A percentile compares a stretch with the other conserved stretches of the same genome.
These are phyloP conservation scores for Cavia aperea DNA, from an alignment of 2,113 vertebrate species.

Conservation along the genomic window DNA sequence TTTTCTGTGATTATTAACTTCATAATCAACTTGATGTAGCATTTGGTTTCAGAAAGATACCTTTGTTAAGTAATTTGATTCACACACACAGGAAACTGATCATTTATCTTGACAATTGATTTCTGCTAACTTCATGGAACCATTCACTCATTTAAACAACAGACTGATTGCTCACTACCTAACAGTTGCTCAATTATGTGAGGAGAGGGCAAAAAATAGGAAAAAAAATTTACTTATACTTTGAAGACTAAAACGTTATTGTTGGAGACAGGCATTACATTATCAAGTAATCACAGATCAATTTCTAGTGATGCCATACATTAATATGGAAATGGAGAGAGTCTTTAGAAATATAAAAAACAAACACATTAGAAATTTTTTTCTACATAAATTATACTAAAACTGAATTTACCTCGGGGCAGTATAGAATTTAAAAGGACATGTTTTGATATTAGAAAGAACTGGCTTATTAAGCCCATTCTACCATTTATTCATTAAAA, in stretches of 20 bases:
- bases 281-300: neutral
- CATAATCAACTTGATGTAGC: neutral
- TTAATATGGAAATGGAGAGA: neutral
- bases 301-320: neutral
- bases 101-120: neutral
- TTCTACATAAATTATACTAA: neutral
- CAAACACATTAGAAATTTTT: neutral
- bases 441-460: neutral
- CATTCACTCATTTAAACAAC: constrained; percentile 7
- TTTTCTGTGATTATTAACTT: constrained; percentile 15
- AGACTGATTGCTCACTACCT: neutral
- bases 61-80: constrained; percentile 36
- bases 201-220: too few relatives aligned
- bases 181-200: neutral
- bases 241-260: neutral
- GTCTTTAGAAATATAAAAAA: neutral
- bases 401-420: neutral
- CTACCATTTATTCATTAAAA: neutral
- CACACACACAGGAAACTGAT: neutral
- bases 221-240: too few relatives aligned
- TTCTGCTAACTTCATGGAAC: neutral
- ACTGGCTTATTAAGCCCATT: neutral
- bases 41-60: constrained; percentile 29
- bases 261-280: neutral
- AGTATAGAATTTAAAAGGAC: neutral